A percentile compares a stretch with the other conserved stretches of the same genome.
These are phyloP conservation scores for Sarcophaga carnaria DNA, from an alignment of 2,888 invertebrate species.

Conservation along the genomic window DNA sequence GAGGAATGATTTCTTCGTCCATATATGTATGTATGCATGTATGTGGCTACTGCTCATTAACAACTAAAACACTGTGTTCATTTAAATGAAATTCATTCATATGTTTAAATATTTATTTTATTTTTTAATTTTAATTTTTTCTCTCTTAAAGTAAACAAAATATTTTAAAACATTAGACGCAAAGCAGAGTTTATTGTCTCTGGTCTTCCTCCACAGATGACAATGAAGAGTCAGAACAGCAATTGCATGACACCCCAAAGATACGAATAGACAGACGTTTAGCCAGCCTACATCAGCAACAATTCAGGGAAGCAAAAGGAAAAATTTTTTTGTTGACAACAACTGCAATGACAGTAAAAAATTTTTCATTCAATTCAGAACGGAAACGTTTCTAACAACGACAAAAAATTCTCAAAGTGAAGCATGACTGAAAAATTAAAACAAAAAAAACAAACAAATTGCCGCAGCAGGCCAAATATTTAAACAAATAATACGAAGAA, in stretches of 20 bases:
- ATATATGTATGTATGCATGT: too few relatives aligned
- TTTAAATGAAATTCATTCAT: neutral
- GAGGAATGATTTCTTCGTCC: too few relatives aligned
- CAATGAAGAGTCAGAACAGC: conserved; percentile 3
- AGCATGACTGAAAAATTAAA: conserved; percentile 37
- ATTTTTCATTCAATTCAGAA: conserved; percentile 27
- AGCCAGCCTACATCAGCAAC: conserved; percentile 27
- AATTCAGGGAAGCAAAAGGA: conserved; percentile 31
- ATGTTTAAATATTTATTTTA: neutral
- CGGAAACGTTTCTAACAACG: conserved; percentile 53
- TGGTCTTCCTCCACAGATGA: neutral
- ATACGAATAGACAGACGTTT: conserved; percentile 2
- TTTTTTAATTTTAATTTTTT: neutral
- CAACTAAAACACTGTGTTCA: too few relatives aligned
- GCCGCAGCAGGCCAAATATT: conserved; percentile 56
- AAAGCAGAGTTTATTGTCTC: neutral
- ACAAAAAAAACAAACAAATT: conserved; percentile 21
- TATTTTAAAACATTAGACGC: conserved; percentile 14
- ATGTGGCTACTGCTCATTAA: too few relatives aligned
- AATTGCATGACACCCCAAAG: conserved; percentile 26
- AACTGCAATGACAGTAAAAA: conserved; percentile 63
- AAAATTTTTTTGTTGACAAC: conserved; percentile 49
- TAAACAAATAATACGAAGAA: conserved; percentile 45
- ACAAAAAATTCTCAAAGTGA: conserved; percentile 39
- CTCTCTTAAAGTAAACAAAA: conserved; percentile 33